Evolutionary conservation across 2,797 vertebrate species (phyloP).

Genomic region (Limosa lapponica): DNA sequence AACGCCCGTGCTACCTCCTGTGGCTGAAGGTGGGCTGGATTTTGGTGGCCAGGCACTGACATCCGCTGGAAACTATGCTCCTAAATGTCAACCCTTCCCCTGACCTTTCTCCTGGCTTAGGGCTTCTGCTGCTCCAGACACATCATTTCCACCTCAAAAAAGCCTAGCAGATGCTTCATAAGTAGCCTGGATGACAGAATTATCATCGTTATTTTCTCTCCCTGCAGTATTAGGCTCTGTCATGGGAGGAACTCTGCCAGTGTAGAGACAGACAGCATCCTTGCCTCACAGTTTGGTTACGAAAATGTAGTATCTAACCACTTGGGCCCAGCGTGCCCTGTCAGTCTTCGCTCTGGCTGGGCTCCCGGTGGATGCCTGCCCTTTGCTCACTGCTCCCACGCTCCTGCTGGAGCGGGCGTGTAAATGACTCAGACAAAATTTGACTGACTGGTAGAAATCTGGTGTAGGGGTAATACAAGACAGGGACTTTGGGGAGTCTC

Average conservation of each 20-base stretch:
- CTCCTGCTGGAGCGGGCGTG: neutral
- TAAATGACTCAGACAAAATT: constrained; percentile 39
- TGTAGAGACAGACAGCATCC: neutral
- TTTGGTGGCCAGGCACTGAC: rapidly evolving
- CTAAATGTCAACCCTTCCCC: rapidly evolving
- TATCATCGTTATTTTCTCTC: neutral
- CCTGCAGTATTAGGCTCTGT: neutral
- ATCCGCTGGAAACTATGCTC: neutral
- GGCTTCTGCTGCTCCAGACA: neutral
- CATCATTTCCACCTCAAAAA: neutral
- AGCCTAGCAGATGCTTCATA: neutral
- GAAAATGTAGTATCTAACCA: neutral
- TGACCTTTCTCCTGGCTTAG: neutral
- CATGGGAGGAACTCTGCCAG: neutral
- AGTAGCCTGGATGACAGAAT: neutral
- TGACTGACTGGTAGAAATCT: constrained; percentile 24
- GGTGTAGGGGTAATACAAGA: constrained; percentile 21
- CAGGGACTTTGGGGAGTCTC: neutral
- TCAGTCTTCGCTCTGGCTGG: neutral
- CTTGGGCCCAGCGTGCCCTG: neutral
- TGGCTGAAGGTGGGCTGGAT: neutral
- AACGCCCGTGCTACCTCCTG: rapidly evolving
- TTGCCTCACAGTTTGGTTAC: neutral
- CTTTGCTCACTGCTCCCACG: constrained; percentile 8
- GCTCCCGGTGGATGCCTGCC: neutral